Evolutionary conservation across 2,888 invertebrate species (phyloP), one percentile per base, ranked within the genome.

Genomic region (Itoplectis maculator): DNA sequence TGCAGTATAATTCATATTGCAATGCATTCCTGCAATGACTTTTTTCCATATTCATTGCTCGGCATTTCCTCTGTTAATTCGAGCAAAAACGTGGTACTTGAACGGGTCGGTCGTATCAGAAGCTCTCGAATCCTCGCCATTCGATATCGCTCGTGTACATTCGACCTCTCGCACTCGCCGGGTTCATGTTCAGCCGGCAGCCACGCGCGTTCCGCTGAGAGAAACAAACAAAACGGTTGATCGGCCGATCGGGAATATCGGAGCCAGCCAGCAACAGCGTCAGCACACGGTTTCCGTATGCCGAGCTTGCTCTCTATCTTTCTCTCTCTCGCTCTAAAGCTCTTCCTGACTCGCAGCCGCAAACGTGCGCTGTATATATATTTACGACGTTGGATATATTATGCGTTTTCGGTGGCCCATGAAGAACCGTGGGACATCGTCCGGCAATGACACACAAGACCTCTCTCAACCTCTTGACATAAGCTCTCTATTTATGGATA

Each of bases 201-300:
- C 42, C 13, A 63, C 4, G 0, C 59, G 13, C 63, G 35, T 78
- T 70, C 63, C 63, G 37, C 18, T 54, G 51, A 65, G 70, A 37
- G 70, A 54, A 70, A 47, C 70, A 70, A 78, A 78, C 63, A 78
- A 54, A 78, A 70, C 45, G 45, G 63, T 65, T 63, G 68, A 69
- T 54, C 59, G 29, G 77, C 70, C 54, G 49, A 70, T 70, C 66
- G 49, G 47, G 79, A 66, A 73, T 66, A 79, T 66, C 47, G 49
- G 56, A 66, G 56, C 40, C 40, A 13, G 18, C 37, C 37, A 59
- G 59, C 47, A 45, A 54, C 54, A 20, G 13, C 54, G 54, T 54
- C 23, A 13, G 54, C 23, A 23, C 13, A 54, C 23, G 23, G 23
- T 54, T 54, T 3, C 20, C 23, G 13, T 23, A 23, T 54, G 54